Percentiles rank a stretch among this genome's conserved stretches.
These are phyloP conservation scores for Eristalis tenax DNA, from an alignment of 2,888 invertebrate genomes.

Conservation along the genomic window DNA sequence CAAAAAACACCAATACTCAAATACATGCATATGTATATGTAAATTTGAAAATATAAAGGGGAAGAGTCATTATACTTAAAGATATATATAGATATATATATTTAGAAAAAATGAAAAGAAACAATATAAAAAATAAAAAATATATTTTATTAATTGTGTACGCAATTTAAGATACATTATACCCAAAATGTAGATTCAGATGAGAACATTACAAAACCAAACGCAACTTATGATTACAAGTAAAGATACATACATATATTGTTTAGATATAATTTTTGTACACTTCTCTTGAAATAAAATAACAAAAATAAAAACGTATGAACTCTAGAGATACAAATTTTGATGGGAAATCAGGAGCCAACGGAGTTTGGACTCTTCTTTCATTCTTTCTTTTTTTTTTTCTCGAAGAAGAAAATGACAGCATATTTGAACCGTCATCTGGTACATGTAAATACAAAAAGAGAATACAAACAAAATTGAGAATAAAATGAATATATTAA, in stretches of 20 bases:
- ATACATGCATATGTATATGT: conserved; percentile 14
- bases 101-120: background rate
- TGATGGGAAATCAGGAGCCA: background rate
- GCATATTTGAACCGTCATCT: conserved; percentile 39
- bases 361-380: background rate
- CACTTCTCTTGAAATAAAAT: conserved; percentile 50
- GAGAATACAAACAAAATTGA: conserved; percentile 8
- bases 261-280: conserved; percentile 70
- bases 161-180: conserved; percentile 44
- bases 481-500: conserved; percentile 4
- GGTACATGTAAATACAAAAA: conserved; percentile 48
- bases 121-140: conserved; percentile 29
- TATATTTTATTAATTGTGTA: conserved; percentile 59
- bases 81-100: background rate
- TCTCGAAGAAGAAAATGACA: background rate
- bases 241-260: conserved; percentile 38
- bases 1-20: conserved; percentile 54
- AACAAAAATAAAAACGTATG: conserved; percentile 4
- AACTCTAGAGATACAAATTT: conserved; percentile 14
- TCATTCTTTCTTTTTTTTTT: conserved; percentile 8
- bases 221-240: conserved; percentile 67
- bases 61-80: conserved; percentile 55
- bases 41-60: conserved; percentile 27
- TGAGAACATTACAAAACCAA: conserved; percentile 21
- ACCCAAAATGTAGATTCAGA: conserved; percentile 11